Base-by-base conservation (phyloP, 2,888 invertebrate genomes). In the Pasiphila rectangulata region DNA sequence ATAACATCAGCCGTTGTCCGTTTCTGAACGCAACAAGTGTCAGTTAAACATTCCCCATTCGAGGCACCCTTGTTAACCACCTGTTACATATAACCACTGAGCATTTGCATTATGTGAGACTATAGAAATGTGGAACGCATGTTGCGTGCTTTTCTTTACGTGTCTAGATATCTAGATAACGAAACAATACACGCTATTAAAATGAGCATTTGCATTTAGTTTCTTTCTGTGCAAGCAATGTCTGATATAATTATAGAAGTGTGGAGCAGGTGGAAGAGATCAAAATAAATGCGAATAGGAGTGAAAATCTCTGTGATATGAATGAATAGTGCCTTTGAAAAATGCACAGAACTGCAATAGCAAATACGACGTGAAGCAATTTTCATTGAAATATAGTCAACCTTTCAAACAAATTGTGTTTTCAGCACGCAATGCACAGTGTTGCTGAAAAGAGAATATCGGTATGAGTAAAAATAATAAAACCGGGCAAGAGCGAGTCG, bases 11-110 rank as follows among this genome's bases (percentile, higher is more conserved):
- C 41, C 44, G 27, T 36, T 30, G 46, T 37, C 46, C 15, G 24
- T 20, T 38, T 39, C 36, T 51, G 40, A 46, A 54, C 49, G 76
- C 73, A 81, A 81, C 82, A 80, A 81, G 82, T 81, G 79, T 60
- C 65, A 51, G 63, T 67, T 63, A 37, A 51, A 36, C 47, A 51
- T 56, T 60, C 61, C 65, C 75, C 73, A 69, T 66, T 56, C 54
- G 49, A 59, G 51, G 30, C 56, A 69, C 74, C 76, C 76, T 63
- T 63, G 64, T 67, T 58, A 38, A 53, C 73, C 81, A 82, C 82
- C 82, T 82, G 81, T 82, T 80, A 67, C 67, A 42, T 58, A 46
- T 50, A 62, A 63, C 68, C 64, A 63, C 58, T 58, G 58, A 59
- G 52, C 66, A 68, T 68, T 74, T 51, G 62, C 64, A 67, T 67